Evolutionary conservation across 2,888 invertebrate species (phyloP), one percentile per base, ranked within the genome.

Genomic region (Cephus pygmeus): DNA sequence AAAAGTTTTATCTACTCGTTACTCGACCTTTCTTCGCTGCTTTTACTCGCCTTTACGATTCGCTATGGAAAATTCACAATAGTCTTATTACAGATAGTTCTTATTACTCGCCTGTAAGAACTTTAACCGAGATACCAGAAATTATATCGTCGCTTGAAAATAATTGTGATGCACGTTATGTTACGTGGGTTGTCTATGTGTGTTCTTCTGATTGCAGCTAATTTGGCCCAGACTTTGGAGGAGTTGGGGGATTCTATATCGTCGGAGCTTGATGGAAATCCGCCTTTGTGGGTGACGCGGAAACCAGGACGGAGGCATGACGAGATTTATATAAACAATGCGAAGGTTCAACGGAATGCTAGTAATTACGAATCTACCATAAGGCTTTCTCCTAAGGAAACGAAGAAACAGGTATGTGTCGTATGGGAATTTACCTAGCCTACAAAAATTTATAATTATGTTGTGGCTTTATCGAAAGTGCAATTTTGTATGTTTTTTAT

Each of bases 301-400:
- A 94, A 93, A 80, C 93, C 93, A 23, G 93, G 93, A 74, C 87
- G 91, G 91, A 94, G 94, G 85, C 91, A 92, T 73, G 94, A 95
- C 79, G 96, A 97, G 84, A 94, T 97, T 86, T 98, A 94, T 92
- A 95, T 98, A 81, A 98, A 98, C 92, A 97, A 98, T 91, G 98
- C 97, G 2, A 95, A 95, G 89, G 94, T 98, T 76, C 92, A 96
- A 85, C 93, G 94, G 79, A 94, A 94, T 74, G 93, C 95, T 79
- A 96, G 96, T 34, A 93, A 94, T 88, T 94, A 94, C 87, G 93
- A 94, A 85, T 94, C 95, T 69, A 92, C 92, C 81, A 94, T 93
- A 83, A 93, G 93, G 79, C 92, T 92, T 76, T 23, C 23, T 40
- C 93, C 92, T 88, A 84, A 85, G 36, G 81, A 85, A 30, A 78